These are phyloP conservation scores for Campylomormyrus tamandua DNA, from an alignment of 2,113 vertebrate genomes.

Conservation along the genomic window DNA sequence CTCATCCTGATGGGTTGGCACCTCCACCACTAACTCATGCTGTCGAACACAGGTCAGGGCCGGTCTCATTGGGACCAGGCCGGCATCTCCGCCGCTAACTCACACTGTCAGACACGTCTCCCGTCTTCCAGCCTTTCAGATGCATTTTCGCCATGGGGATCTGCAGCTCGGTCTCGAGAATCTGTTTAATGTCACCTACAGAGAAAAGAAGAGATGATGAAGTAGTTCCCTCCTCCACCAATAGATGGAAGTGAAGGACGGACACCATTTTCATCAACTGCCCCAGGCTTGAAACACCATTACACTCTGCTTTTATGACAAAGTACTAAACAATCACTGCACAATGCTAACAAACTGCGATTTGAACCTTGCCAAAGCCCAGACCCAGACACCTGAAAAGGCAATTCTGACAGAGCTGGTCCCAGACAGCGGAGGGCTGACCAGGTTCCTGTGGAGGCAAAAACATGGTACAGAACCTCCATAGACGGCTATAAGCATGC, in stretches of 20 bases:
- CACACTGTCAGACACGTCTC: constrained; percentile 90
- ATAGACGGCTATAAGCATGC: neutral
- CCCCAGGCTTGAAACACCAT: neutral
- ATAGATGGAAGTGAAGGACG: constrained; percentile 14
- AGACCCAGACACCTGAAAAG: neutral
- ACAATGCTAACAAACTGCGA: neutral
- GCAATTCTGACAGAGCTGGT: neutral
- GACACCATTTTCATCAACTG: neutral
- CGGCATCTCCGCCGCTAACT: constrained; percentile 50
- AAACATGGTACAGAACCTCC: neutral
- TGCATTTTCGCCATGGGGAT: constrained; percentile 94
- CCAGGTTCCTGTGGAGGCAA: neutral
- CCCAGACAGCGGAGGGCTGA: neutral
- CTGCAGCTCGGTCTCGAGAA: constrained; percentile 89
- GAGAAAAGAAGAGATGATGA: neutral
- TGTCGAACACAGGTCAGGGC: neutral
- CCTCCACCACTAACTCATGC: too few relatives aligned
- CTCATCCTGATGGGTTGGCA: neutral
- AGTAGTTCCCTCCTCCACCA: constrained; percentile 6
- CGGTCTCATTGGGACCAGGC: neutral
- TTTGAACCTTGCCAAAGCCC: neutral
- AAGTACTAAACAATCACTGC: neutral
- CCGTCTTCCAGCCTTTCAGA: constrained; percentile 96
- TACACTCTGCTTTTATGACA: neutral
- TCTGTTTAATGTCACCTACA: constrained; percentile 87